Conservation (phyloP, 2,113 vertebrate genomes). For the Tapirus terrestris region DNA sequence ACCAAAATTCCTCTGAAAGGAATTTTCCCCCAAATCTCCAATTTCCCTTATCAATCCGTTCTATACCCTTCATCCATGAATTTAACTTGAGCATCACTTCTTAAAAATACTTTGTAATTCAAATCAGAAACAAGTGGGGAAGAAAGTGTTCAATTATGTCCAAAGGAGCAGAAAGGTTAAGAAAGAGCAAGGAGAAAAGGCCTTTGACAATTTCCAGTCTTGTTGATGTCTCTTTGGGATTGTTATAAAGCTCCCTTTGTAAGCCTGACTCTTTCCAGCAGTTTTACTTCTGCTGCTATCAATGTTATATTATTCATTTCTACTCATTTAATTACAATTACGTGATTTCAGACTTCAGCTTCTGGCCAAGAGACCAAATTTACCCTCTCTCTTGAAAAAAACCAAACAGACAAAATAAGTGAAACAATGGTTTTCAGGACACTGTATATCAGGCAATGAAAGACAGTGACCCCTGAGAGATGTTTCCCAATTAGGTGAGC, state of each 20-base stretch:
- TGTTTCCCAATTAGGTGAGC: neutral
- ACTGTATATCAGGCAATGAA: too few relatives aligned
- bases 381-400: neutral
- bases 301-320: neutral
- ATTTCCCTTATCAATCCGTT: neutral
- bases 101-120: neutral
- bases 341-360: neutral
- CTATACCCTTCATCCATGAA: neutral
- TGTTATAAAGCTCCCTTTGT: neutral
- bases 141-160: neutral
- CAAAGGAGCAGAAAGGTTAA: neutral
- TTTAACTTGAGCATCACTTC: neutral
- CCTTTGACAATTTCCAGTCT: neutral
- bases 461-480: neutral
- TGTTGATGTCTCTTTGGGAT: neutral
- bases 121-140: neutral
- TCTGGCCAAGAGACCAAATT: neutral
- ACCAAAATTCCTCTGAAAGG: neutral
- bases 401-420: neutral
- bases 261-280: neutral
- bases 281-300: neutral
- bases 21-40: neutral
- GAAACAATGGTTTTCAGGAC: neutral
- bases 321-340: neutral
- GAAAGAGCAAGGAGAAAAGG: neutral